Evolutionary conservation across 2,113 vertebrate species (phyloP).

Genomic region (Nyctibius bracteatus): DNA sequence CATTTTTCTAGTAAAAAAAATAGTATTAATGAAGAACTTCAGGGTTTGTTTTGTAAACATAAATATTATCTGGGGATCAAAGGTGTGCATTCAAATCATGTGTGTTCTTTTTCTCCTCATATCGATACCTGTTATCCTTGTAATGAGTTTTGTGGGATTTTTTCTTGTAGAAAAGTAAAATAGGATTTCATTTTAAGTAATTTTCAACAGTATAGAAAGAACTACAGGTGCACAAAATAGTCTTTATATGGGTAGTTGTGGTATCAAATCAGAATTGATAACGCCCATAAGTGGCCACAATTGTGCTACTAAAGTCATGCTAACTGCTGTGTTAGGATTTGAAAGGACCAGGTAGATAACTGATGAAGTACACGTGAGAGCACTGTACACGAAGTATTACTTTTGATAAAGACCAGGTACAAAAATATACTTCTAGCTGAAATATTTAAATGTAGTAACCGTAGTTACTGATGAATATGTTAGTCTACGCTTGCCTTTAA

Average conservation of each 20-base stretch:
- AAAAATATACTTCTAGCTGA: background rate
- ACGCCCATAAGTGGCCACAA: accelerated
- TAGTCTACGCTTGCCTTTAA: background rate
- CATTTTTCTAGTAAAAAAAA: background rate
- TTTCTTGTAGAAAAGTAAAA: background rate
- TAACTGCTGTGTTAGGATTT: background rate
- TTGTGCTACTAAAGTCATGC: background rate
- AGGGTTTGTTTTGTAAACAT: background rate
- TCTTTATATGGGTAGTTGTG: background rate
- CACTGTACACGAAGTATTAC: background rate
- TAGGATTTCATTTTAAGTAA: background rate
- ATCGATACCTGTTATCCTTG: background rate
- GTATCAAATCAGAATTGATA: background rate
- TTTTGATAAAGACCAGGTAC: background rate
- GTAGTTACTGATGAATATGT: background rate
- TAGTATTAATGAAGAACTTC: background rate
- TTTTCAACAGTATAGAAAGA: background rate
- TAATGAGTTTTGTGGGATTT: background rate
- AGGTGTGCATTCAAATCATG: background rate
- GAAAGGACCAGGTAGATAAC: background rate
- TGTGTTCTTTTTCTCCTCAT: no score
- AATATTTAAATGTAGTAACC: background rate
- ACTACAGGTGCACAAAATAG: background rate
- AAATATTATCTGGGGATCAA: background rate
- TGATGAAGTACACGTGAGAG: background rate